A percentile compares a stretch with the other conserved stretches of the same genome.
phyloP scores from a whole-genome alignment of 2,113 vertebrate species.

The Nesogale talazaci region DNA sequence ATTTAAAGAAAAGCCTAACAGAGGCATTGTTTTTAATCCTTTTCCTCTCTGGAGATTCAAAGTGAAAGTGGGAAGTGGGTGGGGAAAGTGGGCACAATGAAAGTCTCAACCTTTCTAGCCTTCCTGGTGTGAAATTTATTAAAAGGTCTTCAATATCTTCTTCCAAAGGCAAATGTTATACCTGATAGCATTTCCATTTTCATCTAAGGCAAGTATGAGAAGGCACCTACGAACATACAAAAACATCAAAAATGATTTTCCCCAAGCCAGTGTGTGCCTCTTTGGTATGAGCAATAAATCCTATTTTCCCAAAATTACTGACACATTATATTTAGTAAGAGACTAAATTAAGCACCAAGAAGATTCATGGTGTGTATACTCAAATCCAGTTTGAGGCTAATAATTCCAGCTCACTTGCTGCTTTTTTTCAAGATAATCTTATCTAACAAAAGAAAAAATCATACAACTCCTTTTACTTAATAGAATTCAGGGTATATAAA shows the following conservation, averaged over 20 bases:
- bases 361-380: background rate
- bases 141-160: background rate
- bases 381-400: conserved; percentile 6
- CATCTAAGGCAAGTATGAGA: conserved; percentile 26
- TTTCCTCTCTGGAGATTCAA: conserved; percentile 48
- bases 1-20: background rate
- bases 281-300: conserved; percentile 60
- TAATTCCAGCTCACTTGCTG: conserved; percentile 40
- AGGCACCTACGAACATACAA: conserved; percentile 29
- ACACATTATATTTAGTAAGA: conserved; percentile 53
- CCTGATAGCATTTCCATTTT: conserved; percentile 39
- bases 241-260: conserved; percentile 46
- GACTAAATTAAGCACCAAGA: conserved; percentile 50
- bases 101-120: background rate
- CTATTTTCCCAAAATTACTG: conserved; percentile 50
- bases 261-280: conserved; percentile 3
- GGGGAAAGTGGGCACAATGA: background rate
- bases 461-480: conserved; percentile 32
- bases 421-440: conserved; percentile 36
- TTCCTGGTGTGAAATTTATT: conserved; percentile 10
- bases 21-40: background rate
- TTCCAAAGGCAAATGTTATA: conserved; percentile 51
- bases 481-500: background rate
- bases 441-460: background rate
- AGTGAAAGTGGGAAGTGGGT: background rate